Conservation (phyloP, 1,140 invertebrate genomes). For the Drosophila seguyi region DNA sequence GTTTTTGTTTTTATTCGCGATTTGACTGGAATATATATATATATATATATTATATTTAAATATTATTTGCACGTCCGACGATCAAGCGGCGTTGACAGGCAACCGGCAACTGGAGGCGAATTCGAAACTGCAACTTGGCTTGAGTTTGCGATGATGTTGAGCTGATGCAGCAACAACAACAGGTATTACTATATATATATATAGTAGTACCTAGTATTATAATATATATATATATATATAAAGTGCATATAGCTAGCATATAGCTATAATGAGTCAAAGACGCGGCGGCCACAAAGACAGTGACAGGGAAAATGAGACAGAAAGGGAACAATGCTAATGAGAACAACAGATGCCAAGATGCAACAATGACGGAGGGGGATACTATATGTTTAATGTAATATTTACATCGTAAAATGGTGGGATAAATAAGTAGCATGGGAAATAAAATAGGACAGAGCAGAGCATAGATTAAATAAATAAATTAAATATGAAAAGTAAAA, state of each 20-base stretch:
- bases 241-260: slow-evolving; percentile 8
- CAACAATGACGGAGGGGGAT: slow-evolving; percentile 1
- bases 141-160: slow-evolving; percentile 9
- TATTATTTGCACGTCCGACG: slow-evolving; percentile 26
- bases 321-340: slow-evolving; percentile 23
- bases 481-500: too few species aligned
- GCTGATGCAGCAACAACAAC: slow-evolving; percentile 10
- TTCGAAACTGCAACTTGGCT: slow-evolving; percentile 52
- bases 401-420: neutral
- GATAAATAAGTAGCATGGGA: neutral
- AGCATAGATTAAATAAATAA: neutral
- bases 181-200: neutral
- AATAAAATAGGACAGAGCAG: neutral
- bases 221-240: neutral
- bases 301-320: slow-evolving; percentile 1
- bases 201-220: slow-evolving; percentile 6
- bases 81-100: slow-evolving; percentile 47
- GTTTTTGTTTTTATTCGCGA: neutral
- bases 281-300: slow-evolving; percentile 6
- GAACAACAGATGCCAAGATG: slow-evolving; percentile 21
- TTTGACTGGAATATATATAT: neutral
- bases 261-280: slow-evolving; percentile 28
- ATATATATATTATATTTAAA: slow-evolving; percentile 1
- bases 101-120: slow-evolving; percentile 51
- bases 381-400: slow-evolving; percentile 8